Evolutionary conservation across 1,140 invertebrate species (phyloP).

Genomic region (Neuroterus valhalla): DNA sequence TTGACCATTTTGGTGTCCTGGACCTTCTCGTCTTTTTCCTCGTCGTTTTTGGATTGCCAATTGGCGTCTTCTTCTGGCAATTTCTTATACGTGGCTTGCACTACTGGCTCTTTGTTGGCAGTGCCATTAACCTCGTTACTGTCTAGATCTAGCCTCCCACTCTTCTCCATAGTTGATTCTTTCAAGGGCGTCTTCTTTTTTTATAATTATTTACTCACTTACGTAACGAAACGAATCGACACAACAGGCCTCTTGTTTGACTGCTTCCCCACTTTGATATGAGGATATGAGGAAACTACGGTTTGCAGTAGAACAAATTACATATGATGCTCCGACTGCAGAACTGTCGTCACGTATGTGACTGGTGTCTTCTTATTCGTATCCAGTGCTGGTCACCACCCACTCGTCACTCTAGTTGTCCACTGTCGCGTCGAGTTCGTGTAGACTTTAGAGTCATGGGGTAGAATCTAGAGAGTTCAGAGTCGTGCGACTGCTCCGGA

Average conservation of each 20-base stretch:
- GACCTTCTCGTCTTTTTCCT: slow-evolving; percentile 34
- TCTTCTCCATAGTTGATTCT: slow-evolving; percentile 45
- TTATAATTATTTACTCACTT: too few relatives aligned
- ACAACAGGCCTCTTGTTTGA: neutral
- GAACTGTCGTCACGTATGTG: too few relatives aligned
- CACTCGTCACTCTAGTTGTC: too few relatives aligned
- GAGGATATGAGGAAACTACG: slow-evolving; percentile 31
- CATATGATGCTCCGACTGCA: too few relatives aligned
- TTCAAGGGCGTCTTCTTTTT: slow-evolving; percentile 41
- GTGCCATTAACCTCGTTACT: slow-evolving; percentile 49
- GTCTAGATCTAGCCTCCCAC: slow-evolving; percentile 56
- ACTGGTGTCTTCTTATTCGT: too few relatives aligned
- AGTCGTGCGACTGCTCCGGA: too few relatives aligned
- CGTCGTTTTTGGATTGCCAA: slow-evolving; percentile 36
- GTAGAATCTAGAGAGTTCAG: too few relatives aligned
- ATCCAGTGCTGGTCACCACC: too few relatives aligned
- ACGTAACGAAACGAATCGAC: slow-evolving; percentile 25
- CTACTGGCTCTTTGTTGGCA: slow-evolving; percentile 45
- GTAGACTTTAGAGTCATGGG: too few relatives aligned
- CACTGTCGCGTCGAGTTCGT: too few relatives aligned
- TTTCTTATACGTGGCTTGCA: slow-evolving; percentile 75
- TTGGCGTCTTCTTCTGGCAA: slow-evolving; percentile 76
- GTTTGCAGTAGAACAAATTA: too few relatives aligned
- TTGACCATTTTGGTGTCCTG: slow-evolving; percentile 62
- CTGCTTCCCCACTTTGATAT: neutral